Conservation (phyloP, 2,888 invertebrate genomes). For the Phortica magna region DNA sequence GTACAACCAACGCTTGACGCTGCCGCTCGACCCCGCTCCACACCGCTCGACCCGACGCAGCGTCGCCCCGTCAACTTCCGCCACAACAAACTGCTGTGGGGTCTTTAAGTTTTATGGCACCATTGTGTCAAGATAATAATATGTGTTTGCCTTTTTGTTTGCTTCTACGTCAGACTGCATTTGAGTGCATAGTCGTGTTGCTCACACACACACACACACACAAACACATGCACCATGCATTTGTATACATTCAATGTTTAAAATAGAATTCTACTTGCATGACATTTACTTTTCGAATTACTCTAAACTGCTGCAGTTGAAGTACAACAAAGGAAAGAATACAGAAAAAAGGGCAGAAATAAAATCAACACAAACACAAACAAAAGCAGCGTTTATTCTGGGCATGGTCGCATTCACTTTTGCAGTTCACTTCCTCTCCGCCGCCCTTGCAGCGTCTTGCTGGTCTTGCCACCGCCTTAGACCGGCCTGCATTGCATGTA, state of each 20-base stretch:
- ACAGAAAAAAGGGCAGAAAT: background rate
- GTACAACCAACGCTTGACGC: background rate
- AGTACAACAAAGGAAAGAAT: constrained; percentile 16
- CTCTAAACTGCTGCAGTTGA: constrained; percentile 66
- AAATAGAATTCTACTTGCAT: constrained; percentile 65
- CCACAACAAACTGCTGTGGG: constrained; percentile 57
- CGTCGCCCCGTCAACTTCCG: background rate
- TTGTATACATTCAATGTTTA: constrained; percentile 49
- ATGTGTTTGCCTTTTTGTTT: constrained; percentile 47
- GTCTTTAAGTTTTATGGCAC: constrained; percentile 73
- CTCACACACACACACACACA: constrained; percentile 40
- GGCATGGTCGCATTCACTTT: background rate
- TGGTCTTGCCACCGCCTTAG: background rate
- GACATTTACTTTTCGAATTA: constrained; percentile 68
- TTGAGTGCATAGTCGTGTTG: constrained; percentile 72
- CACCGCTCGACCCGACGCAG: background rate
- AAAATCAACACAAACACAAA: background rate
- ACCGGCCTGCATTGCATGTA: too few species aligned
- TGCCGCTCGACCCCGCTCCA: background rate
- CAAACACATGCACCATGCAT: constrained; percentile 13
- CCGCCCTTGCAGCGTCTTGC: background rate
- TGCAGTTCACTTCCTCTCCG: background rate
- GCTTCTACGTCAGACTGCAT: constrained; percentile 66
- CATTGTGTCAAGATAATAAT: constrained; percentile 74
- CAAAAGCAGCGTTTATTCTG: constrained; percentile 1